Base-by-base conservation (phyloP, 2,888 invertebrate species). In the Halictus ligatus region DNA sequence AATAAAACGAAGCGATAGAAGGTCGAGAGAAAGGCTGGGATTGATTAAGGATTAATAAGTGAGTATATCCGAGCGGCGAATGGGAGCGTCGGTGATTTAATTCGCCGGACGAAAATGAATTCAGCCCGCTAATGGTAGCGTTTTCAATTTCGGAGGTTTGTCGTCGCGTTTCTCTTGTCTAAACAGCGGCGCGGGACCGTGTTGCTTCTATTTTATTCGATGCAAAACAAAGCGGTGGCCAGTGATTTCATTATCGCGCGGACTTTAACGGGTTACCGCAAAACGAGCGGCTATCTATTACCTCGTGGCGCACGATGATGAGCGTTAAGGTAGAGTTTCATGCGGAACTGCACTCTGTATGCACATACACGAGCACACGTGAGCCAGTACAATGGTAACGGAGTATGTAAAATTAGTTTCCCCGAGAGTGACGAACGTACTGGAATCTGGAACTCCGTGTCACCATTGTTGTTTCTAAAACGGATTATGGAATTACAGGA, bases 201-300 rank as follows among this genome's bases (percentile, higher is more conserved):
- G 71, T 71, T 71, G 71, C 71, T 67, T 72, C 71, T 13, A 69
- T 71, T 83, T 71, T 78, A 43, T 58, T 60, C 43, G 75, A 50
- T 40, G 15, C 48, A 35, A 43, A 43, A 81, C 75, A 71, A 75
- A 69, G 67, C 78, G 58, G 43, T 13, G 77, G 43, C 25, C 60
- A 60, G 73, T 78, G 84, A 84, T 84, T 84, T 75, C 78, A 83
- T 84, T 84, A 84, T 75, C 78, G 83, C 21, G 69, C n/a, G 74
- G 75, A 83, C 74, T 83, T 83, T 69, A 84, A 83, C 71, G 84
- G 78, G 83, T 83, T 60, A 78, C 84, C 84, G 40, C 78, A 54
- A 78, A 83, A 84, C 74, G 84, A 75, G 58, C 75, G 71, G 50
- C 69, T 83, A 84, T 83, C 50, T 78, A 72, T 83, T 83, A 83